Base-by-base conservation (phyloP, 2,113 vertebrate species). In the Sphaerodactylus townsendi region DNA sequence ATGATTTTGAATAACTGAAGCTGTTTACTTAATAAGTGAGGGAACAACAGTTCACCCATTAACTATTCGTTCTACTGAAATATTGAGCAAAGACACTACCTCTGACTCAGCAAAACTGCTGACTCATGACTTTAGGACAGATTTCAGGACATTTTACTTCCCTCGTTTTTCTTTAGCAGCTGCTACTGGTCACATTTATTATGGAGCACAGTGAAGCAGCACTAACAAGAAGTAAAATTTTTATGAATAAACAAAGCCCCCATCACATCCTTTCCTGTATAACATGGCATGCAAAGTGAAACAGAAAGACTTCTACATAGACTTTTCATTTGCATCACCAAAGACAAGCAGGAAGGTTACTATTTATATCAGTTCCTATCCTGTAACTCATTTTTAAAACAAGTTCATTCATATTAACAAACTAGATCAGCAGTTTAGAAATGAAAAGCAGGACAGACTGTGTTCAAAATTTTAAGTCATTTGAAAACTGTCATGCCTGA, bases 161-260 rank as follows among this genome's bases (percentile, higher is more conserved):
- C 25, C 25, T 46, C 21, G 11, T 71, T 69, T 66, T 70, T 21
- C 30, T 33, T 74, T 66, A 46, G 41, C 53, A 79, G 83, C 56
- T 85, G 56, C 68, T 79, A 6, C 41, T 69, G 69, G 44, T 9
- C 77, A n/a, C 33, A 37, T 65, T 74, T 65, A 62, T 65, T 37
- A 37, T 79, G 56, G 25, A 85, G 39, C 23, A 79, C 25, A 79
- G 39, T 65, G 41, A 71, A 64, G 76, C 41, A 50, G 69, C 83
- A 79, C 41, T 50, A 79, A 79, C 25, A 9, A 73, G 59, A 50
- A 39, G 25, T 83, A 48, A 48, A 50, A 39, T 15, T 79, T 85
- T 79, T 79, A 85, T 79, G 83, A 84, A 85, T 79, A 79, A 73
- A 85, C 68, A 85, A 85, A 78, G 39, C 41, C 13, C 5, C 69